Evolutionary conservation across 2,113 vertebrate genomes (phyloP), one percentile per base, ranked within the genome.

Genomic region (Terrapene triunguis): DNA sequence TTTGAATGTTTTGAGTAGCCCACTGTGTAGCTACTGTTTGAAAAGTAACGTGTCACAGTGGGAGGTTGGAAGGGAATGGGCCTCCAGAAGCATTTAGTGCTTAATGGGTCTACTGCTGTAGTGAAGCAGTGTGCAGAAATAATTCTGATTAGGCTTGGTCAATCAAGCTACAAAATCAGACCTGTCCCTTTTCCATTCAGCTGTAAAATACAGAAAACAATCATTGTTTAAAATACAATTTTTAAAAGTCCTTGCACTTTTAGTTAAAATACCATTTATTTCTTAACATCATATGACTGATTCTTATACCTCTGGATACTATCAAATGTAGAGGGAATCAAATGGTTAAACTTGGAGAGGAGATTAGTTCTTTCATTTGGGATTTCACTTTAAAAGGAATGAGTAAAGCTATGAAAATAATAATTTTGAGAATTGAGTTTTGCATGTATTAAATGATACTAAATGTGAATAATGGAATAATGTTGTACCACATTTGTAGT

Each of bases 71-170:
- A 86, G 57, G 97, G 97, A 98, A 97, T 42, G 87, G 97, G 96
- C 92, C 89, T 97, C 92, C 84, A 92, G 96, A 98, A 97, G 94
- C 95, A 84, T 98, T 98, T 98, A 98, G 97, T 90, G 76, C 98
- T 98, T 98, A 98, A 97, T 97, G 96, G 97, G 69, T 96, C 92
- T 89, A 81, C 53, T 74, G 94, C 98, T 98, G 98, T 98, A 98
- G 98, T 82, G 98, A 99, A 98, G 98, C 99, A 99, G 96, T 98
- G 98, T 99, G 98, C 99, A 96, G 98, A 99, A 99, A 98, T 99
- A 99, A 99, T 99, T 98, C 97, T 98, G 97, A 99, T 99, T 99
- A 99, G 99, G 95, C 96, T 98, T 98, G 98, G 98, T 99, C 98
- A 98, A 95, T 98, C 98, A 98, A 97, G 97, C 96, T 88, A 93